Base-by-base conservation (phyloP, 2,888 invertebrate species). In the Leptothorax acervorum region DNA sequence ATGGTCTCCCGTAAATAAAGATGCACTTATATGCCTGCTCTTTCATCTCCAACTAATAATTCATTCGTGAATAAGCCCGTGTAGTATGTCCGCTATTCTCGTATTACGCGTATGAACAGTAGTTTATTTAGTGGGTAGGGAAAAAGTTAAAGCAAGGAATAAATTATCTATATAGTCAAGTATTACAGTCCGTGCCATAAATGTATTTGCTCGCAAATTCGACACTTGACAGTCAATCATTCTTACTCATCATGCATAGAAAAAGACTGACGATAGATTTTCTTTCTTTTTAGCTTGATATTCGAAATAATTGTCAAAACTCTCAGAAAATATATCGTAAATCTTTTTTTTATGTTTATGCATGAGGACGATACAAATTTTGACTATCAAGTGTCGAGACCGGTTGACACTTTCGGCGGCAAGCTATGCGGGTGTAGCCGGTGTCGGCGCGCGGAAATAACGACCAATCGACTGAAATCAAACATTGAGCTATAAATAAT, bases 401-500 rank as follows among this genome's bases (percentile, higher is more conserved):
- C 51, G 42, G 42, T 35, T 65, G 45, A 48, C 65, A 57, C 81
- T 60, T 79, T 71, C 6, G 60, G 48, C 45, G 70, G 39, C 35
- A 18, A 71, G 35, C 28, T 23, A 39, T 57, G 65, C 39, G 65
- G 65, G 31, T 66, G 65, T 65, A 60, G 23, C 63, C 18, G 60
- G 66, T 62, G 45, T 66, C 55, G 42, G 57, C 68, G 48, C 74
- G 70, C 79, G 55, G n/a, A 83, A 85, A 87, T 90, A 90, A 89
- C 89, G 85, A 79, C 65, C 85, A 83, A 89, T 90, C 85, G 88
- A 82, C 85, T 45, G 48, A 90, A 90, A 91, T 91, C 88, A 87
- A 90, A 86, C 79, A 85, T 86, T 83, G 65, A 85, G 89, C 90
- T 92, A 91, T 91, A 89, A 91, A 92, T 92, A 92, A 93, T 92